Evolutionary conservation across 2,797 vertebrate species (phyloP).

Genomic region (Halcyon smyrnensis): DNA sequence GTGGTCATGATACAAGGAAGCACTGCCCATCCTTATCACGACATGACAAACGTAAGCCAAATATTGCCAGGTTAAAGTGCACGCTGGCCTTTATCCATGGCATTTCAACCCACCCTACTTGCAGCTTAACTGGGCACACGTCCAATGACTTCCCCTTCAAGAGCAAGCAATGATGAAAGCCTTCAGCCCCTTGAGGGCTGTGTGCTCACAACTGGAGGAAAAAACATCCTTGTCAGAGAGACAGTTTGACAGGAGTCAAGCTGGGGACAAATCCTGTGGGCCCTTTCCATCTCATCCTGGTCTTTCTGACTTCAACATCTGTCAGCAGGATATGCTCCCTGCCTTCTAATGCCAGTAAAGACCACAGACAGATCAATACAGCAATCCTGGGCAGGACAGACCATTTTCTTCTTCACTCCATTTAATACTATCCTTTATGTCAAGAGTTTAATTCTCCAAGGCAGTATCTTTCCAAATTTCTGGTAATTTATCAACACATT

Average conservation of each 20-base stretch:
- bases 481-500: not conserved
- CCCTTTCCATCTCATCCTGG: conserved; percentile 52
- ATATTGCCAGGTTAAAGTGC: conserved; percentile 70
- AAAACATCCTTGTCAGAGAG: conserved; percentile 83
- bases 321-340: conserved; percentile 43
- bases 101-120: conserved; percentile 52
- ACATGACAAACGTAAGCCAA: conserved; percentile 39
- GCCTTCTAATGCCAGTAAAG: conserved; percentile 19
- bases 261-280: conserved; percentile 76
- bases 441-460: not conserved
- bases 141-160: conserved; percentile 83
- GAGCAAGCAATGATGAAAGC: conserved; percentile 80
- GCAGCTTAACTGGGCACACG: conserved; percentile 56
- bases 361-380: conserved; percentile 6
- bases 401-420: not conserved
- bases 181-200: conserved; percentile 65
- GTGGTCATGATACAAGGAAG: not conserved
- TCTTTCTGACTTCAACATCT: conserved; percentile 45
- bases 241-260: conserved; percentile 83
- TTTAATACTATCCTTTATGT: not conserved
- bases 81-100: conserved; percentile 75
- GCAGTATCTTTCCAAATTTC: not conserved
- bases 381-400: not conserved
- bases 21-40: conserved; percentile 53
- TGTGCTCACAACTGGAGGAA: conserved; percentile 79